Percentiles rank a stretch among this genome's conserved stretches.
These are phyloP conservation scores for Phlogophora meticulosa DNA, from an alignment of 2,888 invertebrate genomes.

Conservation along the genomic window DNA sequence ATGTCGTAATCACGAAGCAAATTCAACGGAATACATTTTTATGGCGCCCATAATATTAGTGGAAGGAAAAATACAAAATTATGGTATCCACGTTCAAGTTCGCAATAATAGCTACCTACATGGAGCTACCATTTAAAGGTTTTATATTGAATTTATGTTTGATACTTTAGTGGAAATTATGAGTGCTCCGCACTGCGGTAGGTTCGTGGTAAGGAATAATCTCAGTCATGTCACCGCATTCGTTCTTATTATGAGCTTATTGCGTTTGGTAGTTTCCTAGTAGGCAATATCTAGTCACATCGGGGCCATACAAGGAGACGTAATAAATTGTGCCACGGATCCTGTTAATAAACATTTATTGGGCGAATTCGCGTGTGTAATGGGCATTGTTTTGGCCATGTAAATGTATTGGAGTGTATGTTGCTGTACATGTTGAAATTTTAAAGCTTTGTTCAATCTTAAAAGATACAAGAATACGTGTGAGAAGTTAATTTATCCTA, in stretches of 20 bases:
- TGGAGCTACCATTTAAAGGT: slow-evolving; percentile 73
- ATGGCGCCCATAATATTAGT: slow-evolving; percentile 63
- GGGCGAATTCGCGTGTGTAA: slow-evolving; percentile 22
- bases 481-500: background rate
- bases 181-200: slow-evolving; percentile 83
- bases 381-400: slow-evolving; percentile 22
- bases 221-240: slow-evolving; percentile 81
- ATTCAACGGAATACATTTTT: slow-evolving; percentile 61
- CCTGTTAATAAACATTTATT: slow-evolving; percentile 53
- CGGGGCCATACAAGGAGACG: slow-evolving; percentile 37
- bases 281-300: slow-evolving; percentile 62
- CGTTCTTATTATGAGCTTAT: slow-evolving; percentile 79
- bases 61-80: slow-evolving; percentile 68
- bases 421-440: background rate
- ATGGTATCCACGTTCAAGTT: slow-evolving; percentile 66
- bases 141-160: slow-evolving; percentile 80
- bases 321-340: slow-evolving; percentile 51
- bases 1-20: slow-evolving; percentile 56
- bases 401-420: background rate
- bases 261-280: slow-evolving; percentile 65
- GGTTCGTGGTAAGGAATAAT: slow-evolving; percentile 77
- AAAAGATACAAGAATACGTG: too few relatives aligned
- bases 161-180: slow-evolving; percentile 80
- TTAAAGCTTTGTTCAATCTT: background rate
- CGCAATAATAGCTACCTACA: slow-evolving; percentile 71